Evolutionary conservation across 2,113 vertebrate species (phyloP), one percentile per base, ranked within the genome.

Genomic region (Callaeas wilsoni): DNA sequence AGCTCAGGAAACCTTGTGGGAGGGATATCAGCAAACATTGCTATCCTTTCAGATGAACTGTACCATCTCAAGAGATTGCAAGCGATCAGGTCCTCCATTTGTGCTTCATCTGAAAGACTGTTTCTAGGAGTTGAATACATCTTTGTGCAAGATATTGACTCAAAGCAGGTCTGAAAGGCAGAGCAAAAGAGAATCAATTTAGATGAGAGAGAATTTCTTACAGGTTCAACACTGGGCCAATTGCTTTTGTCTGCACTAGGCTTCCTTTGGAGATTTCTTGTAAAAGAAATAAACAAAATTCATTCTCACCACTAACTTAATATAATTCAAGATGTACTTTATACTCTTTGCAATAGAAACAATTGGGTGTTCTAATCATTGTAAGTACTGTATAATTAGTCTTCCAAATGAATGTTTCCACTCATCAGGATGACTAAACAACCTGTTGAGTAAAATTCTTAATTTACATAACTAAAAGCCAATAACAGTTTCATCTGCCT

Each of bases 391-490:
- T 86, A 79, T 96, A 97, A 98, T 98, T 98, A 97, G 93, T 97
- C 91, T 95, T 97, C 84, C 93, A 97, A 97, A 97, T 97, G 89
- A 97, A 93, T 97, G 92, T 97, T 98, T 98, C 95, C 60, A 95
- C 93, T 97, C 94, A 96, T 94, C 81, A 91, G 71, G 93, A 97
- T 97, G 97, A 97, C 94, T 97, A 95, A 97, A 97, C 97, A 97
- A 97, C 97, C 97, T 96, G 97, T 97, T 98, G 97, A 97, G 95
- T 87, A 95, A 90, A 85, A 89, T 93, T 90, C 87, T 94, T 96
- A 84, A 98, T 97, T 98, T 97, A 91, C 94, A 97, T 97, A 97
- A 95, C 79, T 94, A 96, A 98, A 97, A 97, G 94, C 95, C 94
- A 97, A 95, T 96, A 97, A 96, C 89, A 94, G 85, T 92, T 97